A percentile compares a stretch with the other conserved stretches of the same genome.
Evolutionary conservation across 2,888 invertebrate genomes (phyloP).

Genomic region (Alviniconcha strummeri): DNA sequence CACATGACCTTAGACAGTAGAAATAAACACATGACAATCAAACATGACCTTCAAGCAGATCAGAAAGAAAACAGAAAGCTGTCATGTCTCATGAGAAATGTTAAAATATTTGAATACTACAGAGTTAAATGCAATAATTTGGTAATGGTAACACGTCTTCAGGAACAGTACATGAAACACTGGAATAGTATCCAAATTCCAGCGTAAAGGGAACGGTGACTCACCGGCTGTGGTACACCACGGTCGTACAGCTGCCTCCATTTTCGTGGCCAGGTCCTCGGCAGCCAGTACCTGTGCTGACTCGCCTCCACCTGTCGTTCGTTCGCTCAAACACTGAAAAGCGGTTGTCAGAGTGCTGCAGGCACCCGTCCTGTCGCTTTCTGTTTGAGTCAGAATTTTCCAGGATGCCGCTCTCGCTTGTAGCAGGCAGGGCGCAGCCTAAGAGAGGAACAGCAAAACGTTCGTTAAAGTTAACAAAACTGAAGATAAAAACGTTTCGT

Average conservation of each 20-base stretch:
- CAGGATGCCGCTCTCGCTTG: constrained; percentile 18
- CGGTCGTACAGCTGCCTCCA: background rate
- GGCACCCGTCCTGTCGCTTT: background rate
- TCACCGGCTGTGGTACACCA: constrained; percentile 7
- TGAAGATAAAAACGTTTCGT: no score
- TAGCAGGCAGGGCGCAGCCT: constrained; percentile 3
- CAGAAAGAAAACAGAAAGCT: no score
- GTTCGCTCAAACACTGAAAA: background rate
- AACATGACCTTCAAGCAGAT: no score
- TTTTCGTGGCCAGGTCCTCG: background rate
- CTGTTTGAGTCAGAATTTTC: background rate
- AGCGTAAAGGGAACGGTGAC: background rate
- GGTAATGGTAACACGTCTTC: no score
- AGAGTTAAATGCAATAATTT: no score
- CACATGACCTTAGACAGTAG: no score
- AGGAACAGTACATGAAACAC: no score
- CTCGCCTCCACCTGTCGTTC: background rate
- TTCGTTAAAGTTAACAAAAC: no score
- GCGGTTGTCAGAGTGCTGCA: background rate
- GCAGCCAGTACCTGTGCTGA: background rate
- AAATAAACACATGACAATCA: no score
- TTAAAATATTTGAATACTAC: no score
- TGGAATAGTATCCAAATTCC: no score
- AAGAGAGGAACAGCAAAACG: background rate
- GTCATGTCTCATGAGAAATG: no score